Conservation (phyloP, 2,113 vertebrate genomes). For the Eptesicus fuscus region DNA sequence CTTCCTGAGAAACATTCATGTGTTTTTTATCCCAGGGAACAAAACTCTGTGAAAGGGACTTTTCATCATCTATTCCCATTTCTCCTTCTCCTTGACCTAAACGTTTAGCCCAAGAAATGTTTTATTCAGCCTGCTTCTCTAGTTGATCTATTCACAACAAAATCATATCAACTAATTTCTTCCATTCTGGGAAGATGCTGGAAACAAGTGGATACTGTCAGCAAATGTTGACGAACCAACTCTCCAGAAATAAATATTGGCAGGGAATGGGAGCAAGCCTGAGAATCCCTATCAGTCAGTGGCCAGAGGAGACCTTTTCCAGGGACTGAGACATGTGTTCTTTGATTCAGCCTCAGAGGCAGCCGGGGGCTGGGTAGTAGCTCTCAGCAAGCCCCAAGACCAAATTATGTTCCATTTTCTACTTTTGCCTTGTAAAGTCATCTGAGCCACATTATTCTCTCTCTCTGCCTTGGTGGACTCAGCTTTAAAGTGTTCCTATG, state of each 20-base stretch:
- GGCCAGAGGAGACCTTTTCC: background rate
- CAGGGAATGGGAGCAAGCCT: background rate
- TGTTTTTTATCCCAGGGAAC: background rate
- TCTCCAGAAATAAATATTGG: slow-evolving; percentile 45
- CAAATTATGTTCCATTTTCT: background rate
- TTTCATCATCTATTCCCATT: background rate
- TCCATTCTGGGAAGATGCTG: slow-evolving; percentile 23
- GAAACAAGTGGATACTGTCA: background rate
- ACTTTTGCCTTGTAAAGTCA: background rate
- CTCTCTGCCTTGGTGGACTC: background rate
- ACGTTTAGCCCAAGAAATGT: background rate
- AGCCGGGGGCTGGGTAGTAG: background rate
- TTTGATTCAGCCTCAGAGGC: background rate
- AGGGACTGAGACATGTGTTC: background rate
- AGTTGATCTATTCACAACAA: background rate
- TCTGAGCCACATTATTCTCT: background rate
- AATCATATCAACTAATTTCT: slow-evolving; percentile 6
- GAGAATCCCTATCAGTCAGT: background rate
- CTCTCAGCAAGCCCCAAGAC: background rate
- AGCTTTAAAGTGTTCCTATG: background rate
- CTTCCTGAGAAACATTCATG: background rate
- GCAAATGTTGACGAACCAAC: background rate
- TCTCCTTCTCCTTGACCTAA: background rate
- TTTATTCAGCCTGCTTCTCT: background rate
- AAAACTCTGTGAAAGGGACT: slow-evolving; percentile 10